Evolutionary conservation across 2,888 invertebrate genomes (phyloP).

Genomic region (Galerucella nymphaeae): DNA sequence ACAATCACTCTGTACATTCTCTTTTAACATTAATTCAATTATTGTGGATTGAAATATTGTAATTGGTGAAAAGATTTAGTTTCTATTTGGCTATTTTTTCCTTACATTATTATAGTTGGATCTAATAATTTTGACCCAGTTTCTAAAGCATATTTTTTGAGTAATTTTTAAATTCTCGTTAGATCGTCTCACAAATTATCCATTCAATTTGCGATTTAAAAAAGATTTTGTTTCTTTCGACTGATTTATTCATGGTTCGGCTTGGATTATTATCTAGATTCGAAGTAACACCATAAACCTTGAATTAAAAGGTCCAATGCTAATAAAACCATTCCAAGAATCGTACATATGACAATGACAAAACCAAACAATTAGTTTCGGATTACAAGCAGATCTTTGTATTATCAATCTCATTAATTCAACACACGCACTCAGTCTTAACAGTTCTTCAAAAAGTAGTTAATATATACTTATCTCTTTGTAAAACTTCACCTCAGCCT

Average conservation of each 20-base stretch:
- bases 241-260: neutral
- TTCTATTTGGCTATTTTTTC: too few relatives aligned
- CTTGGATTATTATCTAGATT: neutral
- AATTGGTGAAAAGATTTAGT: too few relatives aligned
- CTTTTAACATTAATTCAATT: too few relatives aligned
- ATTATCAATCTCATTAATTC: constrained; percentile 1
- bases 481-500: neutral
- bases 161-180: too few relatives aligned
- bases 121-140: too few relatives aligned
- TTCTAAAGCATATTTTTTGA: too few relatives aligned
- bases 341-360: neutral
- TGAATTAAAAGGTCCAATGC: constrained; percentile 1
- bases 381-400: neutral
- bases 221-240: neutral
- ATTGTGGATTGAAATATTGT: too few relatives aligned
- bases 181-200: too few relatives aligned
- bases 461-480: neutral
- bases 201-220: too few relatives aligned
- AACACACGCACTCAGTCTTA: neutral
- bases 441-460: neutral
- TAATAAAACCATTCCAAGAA: neutral
- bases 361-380: neutral
- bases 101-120: too few relatives aligned
- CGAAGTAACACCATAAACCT: neutral
- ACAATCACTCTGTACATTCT: too few relatives aligned